Evolutionary conservation across 2,797 vertebrate species (phyloP), one percentile per base, ranked within the genome.

Genomic region (Trachops cirrhosus): DNA sequence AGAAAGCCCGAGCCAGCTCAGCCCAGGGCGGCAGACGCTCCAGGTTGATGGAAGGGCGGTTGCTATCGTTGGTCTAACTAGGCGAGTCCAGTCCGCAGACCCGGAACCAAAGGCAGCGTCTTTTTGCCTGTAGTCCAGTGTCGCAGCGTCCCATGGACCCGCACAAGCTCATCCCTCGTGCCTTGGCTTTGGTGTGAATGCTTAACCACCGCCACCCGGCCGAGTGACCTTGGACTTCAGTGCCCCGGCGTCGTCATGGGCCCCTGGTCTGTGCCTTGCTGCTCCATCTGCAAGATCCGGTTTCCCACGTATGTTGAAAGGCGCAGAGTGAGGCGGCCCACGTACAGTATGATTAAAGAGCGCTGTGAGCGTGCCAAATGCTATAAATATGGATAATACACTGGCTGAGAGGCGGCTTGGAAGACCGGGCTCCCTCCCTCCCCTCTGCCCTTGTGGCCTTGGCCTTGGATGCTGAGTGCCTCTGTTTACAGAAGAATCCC

Each of bases 341-440:
- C 93, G 22, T 73, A 8, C 83, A 75, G 8, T 26, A 62, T 83
- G 89, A 97, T 91, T 74, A 91, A 83, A 93, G 93, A 97, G 83
- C 73, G 16, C 62, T 34, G 91, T 57, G 82, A n/a, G 52, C 52
- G 91, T 86, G 89, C 84, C 78, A 86, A 34, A 57, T 39, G 78
- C 82, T 92, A 62, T 92, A 91, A 92, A 94, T 80, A 86, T 3
- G 50, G 89, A 41, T 29, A 57, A 80, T 24, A 10, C 8, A 64
- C 70, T 34, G 41, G 54, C 74, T 6, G 37, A 91, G 94, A 46
- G 62, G 68, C 54, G 83, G 64, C 22, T 19, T 34, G 48, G 77
- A 54, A 71, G 77, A 67, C 54, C 18, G 48, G 46, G 34, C 37
- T 5, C 18, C 18, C 5, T 5, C 18, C 18, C 5, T 62, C 71